phyloP scores from a whole-genome alignment of 2,113 vertebrate species.

The Malurus cyaneus region DNA sequence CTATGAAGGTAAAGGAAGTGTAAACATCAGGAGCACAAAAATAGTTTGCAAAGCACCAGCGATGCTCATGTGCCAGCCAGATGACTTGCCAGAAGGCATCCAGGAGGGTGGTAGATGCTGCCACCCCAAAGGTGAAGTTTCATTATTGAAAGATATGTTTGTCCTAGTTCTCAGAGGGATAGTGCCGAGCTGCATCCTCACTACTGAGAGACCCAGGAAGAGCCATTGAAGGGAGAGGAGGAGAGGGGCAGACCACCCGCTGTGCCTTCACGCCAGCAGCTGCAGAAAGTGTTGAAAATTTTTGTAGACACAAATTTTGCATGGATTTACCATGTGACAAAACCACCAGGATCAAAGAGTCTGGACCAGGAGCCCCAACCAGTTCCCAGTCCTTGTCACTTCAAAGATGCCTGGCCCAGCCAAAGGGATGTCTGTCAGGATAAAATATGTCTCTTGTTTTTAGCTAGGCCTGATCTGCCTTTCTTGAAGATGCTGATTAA shows the following conservation, averaged over 20 bases:
- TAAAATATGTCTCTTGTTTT: neutral
- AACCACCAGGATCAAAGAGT: neutral
- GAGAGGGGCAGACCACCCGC: accelerated
- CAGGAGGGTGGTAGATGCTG: neutral
- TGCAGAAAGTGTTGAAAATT: neutral
- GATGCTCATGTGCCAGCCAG: neutral
- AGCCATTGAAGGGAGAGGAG: neutral
- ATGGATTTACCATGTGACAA: neutral
- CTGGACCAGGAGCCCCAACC: accelerated
- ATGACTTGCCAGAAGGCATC: neutral
- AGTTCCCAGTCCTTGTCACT: neutral
- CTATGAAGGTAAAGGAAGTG: neutral
- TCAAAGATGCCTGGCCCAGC: neutral
- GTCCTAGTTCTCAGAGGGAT: accelerated
- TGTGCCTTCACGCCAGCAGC: accelerated
- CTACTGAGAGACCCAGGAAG: neutral
- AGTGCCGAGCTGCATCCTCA: accelerated
- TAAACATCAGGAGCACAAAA: neutral
- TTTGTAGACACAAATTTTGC: neutral
- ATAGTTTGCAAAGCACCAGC: neutral
- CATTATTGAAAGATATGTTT: neutral
- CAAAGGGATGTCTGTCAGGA: neutral
- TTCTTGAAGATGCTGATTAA: neutral
- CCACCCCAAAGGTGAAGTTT: neutral
- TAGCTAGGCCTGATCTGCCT: neutral